Percentiles rank a stretch among this genome's conserved stretches.
Evolutionary conservation across 2,113 vertebrate genomes (phyloP).

Genomic region (Psettodes erumei): DNA sequence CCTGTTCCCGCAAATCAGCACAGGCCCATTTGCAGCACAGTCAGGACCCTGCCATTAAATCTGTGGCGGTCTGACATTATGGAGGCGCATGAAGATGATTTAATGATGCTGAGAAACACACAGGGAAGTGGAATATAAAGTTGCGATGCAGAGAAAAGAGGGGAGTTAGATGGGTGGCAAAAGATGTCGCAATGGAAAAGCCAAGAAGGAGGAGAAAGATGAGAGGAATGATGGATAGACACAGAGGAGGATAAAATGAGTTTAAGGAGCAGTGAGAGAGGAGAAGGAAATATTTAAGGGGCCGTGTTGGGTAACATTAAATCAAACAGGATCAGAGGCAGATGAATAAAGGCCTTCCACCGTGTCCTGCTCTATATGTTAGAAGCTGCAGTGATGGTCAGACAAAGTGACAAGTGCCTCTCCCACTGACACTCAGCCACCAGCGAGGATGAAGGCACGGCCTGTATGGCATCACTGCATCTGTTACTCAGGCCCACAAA

Average conservation of each 20-base stretch:
- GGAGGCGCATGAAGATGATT: conserved; percentile 11
- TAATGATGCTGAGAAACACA: background rate
- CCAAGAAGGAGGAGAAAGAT: background rate
- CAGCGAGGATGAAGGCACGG: conserved; percentile 18
- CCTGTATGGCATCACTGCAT: background rate
- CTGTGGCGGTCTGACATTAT: background rate
- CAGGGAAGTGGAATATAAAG: background rate
- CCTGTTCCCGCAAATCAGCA: conserved; percentile 6
- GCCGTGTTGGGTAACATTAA: background rate
- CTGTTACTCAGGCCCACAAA: background rate
- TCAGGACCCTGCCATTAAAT: background rate
- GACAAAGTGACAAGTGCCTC: conserved; percentile 41
- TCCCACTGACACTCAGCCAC: conserved; percentile 20
- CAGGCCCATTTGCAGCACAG: background rate
- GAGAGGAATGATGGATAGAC: background rate
- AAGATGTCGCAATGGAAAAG: background rate
- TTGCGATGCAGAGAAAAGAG: background rate
- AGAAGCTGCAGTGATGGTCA: conserved; percentile 18
- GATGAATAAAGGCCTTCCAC: background rate
- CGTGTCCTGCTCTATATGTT: background rate
- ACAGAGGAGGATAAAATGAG: background rate
- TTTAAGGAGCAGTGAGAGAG: background rate
- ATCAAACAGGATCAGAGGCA: conserved; percentile 8
- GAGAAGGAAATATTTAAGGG: background rate
- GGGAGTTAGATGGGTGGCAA: background rate